Evolutionary conservation across 2,888 invertebrate genomes (phyloP).

Genomic region (Lottia scabra): DNA sequence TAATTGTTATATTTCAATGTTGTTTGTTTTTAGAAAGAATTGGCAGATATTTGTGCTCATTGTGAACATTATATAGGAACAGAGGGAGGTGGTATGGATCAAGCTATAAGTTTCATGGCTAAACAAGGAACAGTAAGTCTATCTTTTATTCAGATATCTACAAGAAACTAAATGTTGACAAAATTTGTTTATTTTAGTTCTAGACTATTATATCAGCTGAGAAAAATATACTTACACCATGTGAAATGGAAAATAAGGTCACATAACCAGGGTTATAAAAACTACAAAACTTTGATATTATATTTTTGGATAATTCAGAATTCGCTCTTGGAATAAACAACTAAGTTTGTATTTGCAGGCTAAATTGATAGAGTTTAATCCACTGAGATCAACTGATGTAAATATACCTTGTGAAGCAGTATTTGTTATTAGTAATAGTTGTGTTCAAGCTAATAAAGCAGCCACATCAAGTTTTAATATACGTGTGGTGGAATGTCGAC

Average conservation of each 20-base stretch:
- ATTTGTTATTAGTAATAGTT: slow-evolving; percentile 94
- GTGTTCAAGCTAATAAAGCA: slow-evolving; percentile 88
- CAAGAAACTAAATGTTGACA: background rate
- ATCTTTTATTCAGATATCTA: background rate
- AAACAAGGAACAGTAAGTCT: slow-evolving; percentile 69
- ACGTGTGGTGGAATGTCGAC: slow-evolving; percentile 92
- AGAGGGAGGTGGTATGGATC: slow-evolving; percentile 99
- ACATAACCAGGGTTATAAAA: too few relatives aligned
- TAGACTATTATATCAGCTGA: too few relatives aligned
- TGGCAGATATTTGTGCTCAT: slow-evolving; percentile 89
- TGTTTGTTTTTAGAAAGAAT: slow-evolving; percentile 67
- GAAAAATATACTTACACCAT: too few relatives aligned
- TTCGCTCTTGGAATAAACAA: too few relatives aligned
- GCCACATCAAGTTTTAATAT: slow-evolving; percentile 90
- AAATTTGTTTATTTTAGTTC: background rate
- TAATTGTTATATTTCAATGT: too few relatives aligned
- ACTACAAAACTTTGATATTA: too few relatives aligned
- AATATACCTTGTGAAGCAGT: slow-evolving; percentile 83
- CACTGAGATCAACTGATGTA: slow-evolving; percentile 73
- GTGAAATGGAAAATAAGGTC: too few relatives aligned
- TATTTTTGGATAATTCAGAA: too few relatives aligned
- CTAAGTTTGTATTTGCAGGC: slow-evolving; percentile 68
- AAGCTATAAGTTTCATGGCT: slow-evolving; percentile 95
- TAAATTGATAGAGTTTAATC: slow-evolving; percentile 93
- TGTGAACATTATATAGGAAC: slow-evolving; percentile 97